A percentile compares a stretch with the other conserved stretches of the same genome.
phyloP scores from a whole-genome alignment of 2,797 vertebrate genomes.

The Acanthornis magna region DNA sequence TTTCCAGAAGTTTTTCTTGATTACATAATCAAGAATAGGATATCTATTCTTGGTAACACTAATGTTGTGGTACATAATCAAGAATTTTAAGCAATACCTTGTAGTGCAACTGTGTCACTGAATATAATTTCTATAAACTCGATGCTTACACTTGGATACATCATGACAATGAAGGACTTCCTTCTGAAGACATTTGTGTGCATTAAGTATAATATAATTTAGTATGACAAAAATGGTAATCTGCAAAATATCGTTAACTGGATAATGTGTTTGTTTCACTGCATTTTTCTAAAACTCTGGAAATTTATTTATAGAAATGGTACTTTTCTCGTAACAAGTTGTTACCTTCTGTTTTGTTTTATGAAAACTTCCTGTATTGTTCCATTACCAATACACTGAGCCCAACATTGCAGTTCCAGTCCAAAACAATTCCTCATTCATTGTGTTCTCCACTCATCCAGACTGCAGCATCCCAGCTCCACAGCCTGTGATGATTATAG shows the following conservation, averaged over 20 bases:
- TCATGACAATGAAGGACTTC: not conserved
- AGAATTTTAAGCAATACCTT: constrained; percentile 19
- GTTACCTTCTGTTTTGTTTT: not conserved
- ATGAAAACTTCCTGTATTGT: not conserved
- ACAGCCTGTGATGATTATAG: not conserved
- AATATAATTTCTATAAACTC: not conserved
- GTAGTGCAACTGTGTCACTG: not conserved
- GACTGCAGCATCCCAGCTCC: not conserved
- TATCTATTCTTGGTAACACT: constrained; percentile 26
- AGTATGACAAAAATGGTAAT: not conserved
- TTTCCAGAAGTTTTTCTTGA: constrained; percentile 68
- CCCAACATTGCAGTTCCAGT: not conserved
- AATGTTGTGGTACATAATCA: not conserved
- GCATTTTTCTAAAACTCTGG: not conserved
- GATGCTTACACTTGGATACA: not conserved
- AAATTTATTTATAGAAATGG: not conserved
- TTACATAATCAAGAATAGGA: constrained; percentile 59
- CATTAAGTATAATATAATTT: not conserved
- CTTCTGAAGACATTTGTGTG: not conserved
- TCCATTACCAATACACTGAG: not conserved
- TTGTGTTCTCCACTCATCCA: not conserved
- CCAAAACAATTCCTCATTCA: not conserved
- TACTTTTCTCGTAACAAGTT: not conserved
- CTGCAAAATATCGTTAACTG: not conserved
- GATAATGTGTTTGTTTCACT: not conserved